A percentile compares a stretch with the other conserved stretches of the same genome.
These are phyloP conservation scores for Epicampocera succincta DNA, from an alignment of 2,888 invertebrate genomes.

Conservation along the genomic window DNA sequence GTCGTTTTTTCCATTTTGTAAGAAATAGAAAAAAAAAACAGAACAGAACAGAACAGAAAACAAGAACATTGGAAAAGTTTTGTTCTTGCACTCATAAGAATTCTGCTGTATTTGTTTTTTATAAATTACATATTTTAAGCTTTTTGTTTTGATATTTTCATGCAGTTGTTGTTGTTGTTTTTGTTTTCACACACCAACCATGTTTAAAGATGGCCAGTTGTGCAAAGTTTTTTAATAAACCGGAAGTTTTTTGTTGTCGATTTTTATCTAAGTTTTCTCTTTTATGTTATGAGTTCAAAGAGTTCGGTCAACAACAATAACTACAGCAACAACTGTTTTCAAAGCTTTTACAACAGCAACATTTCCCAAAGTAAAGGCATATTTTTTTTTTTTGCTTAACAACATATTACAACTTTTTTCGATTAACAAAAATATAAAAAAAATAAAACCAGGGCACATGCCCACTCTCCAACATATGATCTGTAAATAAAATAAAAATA, in stretches of 20 bases:
- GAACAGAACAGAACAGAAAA: too few species aligned
- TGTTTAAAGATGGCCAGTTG: constrained; percentile 55
- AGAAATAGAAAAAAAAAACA: constrained; percentile 48
- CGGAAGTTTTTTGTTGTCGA: constrained; percentile 47
- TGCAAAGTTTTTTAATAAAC: constrained; percentile 68
- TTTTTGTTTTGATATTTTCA: constrained; percentile 11
- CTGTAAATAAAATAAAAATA: not conserved
- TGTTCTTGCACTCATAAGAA: constrained; percentile 8
- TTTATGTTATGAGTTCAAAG: constrained; percentile 60
- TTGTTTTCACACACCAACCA: constrained; percentile 18
- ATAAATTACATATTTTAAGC: constrained; percentile 16
- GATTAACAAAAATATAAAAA: too few species aligned
- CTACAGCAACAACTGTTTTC: not conserved
- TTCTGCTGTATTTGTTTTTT: not conserved
- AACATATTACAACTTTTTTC: too few species aligned
- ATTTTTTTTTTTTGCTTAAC: too few species aligned
- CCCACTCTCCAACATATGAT: too few species aligned
- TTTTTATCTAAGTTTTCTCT: constrained; percentile 50
- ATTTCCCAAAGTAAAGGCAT: not conserved
- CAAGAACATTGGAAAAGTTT: constrained; percentile 41
- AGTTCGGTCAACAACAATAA: constrained; percentile 48
- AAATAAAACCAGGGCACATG: too few species aligned
- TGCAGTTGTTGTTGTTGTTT: not conserved
- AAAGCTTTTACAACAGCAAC: constrained; percentile 2
- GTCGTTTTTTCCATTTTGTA: constrained; percentile 44